These are phyloP conservation scores for Toxotes lorentzi DNA, from an alignment of 2,797 vertebrate species.

Conservation along the genomic window DNA sequence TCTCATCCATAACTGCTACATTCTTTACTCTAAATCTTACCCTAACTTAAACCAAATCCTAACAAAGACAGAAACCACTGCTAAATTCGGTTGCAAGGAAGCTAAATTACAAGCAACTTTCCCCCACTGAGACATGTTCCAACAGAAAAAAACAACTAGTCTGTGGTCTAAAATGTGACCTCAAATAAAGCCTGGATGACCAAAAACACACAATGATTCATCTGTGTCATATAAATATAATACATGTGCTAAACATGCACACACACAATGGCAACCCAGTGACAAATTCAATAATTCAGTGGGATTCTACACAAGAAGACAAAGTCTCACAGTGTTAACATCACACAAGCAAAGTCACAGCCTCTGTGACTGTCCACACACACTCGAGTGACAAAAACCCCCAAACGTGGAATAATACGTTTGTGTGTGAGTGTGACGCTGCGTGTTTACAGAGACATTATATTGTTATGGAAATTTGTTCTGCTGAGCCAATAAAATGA, in stretches of 20 bases:
- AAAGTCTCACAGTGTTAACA: slow-evolving; percentile 72
- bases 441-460: slow-evolving; percentile 32
- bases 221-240: slow-evolving; percentile 19
- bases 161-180: not conserved
- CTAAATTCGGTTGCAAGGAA: not conserved
- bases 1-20: not conserved
- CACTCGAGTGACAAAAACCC: slow-evolving; percentile 45
- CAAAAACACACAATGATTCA: slow-evolving; percentile 16
- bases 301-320: slow-evolving; percentile 61
- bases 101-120: not conserved
- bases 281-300: slow-evolving; percentile 73
- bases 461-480: slow-evolving; percentile 47
- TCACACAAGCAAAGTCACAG: slow-evolving; percentile 65
- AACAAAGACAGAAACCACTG: not conserved
- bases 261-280: slow-evolving; percentile 48
- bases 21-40: slow-evolving; percentile 12
- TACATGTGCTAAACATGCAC: slow-evolving; percentile 30
- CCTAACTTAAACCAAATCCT: not conserved
- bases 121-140: not conserved
- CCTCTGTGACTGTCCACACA: slow-evolving; percentile 58
- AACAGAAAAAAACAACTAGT: slow-evolving; percentile 7
- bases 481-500: slow-evolving; percentile 34
- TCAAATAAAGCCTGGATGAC: not conserved
- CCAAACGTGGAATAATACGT: slow-evolving; percentile 24
- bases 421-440: not conserved